Conservation (phyloP, 1,140 invertebrate species). For the Zelostemma sp. region DNA sequence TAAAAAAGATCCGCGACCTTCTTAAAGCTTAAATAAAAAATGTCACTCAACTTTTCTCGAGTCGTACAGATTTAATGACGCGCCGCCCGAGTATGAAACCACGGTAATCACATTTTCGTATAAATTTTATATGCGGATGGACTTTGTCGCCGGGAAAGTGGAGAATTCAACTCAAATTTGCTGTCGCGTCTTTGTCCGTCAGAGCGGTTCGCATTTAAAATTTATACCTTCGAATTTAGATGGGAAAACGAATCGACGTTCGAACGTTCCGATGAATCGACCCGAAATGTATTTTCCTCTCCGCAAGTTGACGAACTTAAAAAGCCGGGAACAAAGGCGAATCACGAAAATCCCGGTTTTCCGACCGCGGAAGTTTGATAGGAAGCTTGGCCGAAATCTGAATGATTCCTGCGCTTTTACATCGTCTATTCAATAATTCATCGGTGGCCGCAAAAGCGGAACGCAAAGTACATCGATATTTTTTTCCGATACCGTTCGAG, state of each 20-base stretch:
- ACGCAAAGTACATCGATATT: constrained; percentile 11
- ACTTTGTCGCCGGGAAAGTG: too few relatives aligned
- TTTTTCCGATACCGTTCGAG: constrained; percentile 4
- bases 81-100: not conserved
- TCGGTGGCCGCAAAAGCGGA: constrained; percentile 3
- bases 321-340: too few relatives aligned
- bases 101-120: not conserved
- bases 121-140: not conserved
- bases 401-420: not conserved
- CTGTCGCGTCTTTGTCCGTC: too few relatives aligned
- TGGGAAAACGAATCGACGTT: too few relatives aligned
- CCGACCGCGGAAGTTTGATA: not conserved
- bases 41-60: not conserved
- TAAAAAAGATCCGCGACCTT: not conserved
- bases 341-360: not conserved
- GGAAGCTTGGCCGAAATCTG: not conserved
- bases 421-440: constrained; percentile 21
- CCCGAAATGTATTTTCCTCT: too few relatives aligned
- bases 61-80: not conserved
- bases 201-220: too few relatives aligned
- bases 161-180: too few relatives aligned
- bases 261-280: too few relatives aligned
- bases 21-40: constrained; percentile 4
- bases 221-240: too few relatives aligned
- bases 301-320: not conserved